Evolutionary conservation across 2,888 invertebrate genomes (phyloP).

Genomic region (Sarcophaga rosellei): DNA sequence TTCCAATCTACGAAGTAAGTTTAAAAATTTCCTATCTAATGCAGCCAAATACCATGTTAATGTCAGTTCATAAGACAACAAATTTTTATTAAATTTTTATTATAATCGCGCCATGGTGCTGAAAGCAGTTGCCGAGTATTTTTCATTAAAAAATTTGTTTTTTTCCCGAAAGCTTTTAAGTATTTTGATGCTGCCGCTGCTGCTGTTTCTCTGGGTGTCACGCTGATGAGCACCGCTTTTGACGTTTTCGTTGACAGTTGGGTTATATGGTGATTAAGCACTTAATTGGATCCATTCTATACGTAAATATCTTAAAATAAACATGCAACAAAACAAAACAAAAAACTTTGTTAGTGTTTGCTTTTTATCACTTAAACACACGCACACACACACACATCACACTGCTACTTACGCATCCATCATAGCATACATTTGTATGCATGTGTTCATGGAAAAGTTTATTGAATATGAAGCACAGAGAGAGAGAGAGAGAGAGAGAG

Average conservation of each 20-base stretch:
- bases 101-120: background rate
- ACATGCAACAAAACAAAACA: constrained; percentile 7
- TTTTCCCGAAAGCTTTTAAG: background rate
- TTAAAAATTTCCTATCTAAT: no score
- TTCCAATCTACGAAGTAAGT: no score
- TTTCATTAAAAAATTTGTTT: background rate
- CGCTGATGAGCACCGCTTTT: constrained; percentile 53
- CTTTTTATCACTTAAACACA: background rate
- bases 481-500: no score
- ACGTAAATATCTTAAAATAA: constrained; percentile 28
- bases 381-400: background rate
- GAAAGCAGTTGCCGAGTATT: background rate
- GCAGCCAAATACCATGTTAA: no score
- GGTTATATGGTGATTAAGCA: constrained; percentile 75
- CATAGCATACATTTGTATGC: no score
- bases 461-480: no score
- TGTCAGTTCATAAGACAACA: no score
- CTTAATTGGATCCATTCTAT: constrained; percentile 77
- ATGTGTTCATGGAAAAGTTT: constrained; percentile 8
- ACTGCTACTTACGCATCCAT: background rate
- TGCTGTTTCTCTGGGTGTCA: constrained; percentile 36
- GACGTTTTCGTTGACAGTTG: constrained; percentile 65
- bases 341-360: background rate
- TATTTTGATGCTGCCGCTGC: background rate
- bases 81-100: background rate